These are phyloP conservation scores for Falco cherrug DNA, from an alignment of 2,797 vertebrate species.

Conservation along the genomic window DNA sequence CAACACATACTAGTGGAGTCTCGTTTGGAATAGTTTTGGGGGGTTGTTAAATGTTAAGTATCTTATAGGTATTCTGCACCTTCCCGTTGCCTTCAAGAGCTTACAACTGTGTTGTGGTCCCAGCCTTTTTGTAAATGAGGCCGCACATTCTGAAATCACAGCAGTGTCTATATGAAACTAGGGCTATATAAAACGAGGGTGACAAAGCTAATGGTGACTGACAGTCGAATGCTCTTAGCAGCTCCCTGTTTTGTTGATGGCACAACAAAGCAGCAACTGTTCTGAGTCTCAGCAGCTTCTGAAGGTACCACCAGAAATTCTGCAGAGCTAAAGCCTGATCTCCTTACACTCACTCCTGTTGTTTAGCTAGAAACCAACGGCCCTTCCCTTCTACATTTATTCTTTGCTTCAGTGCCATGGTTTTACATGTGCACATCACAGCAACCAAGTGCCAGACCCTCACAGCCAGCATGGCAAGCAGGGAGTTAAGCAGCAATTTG, in stretches of 20 bases:
- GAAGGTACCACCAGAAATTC: background rate
- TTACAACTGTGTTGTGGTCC: background rate
- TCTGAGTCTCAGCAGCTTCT: background rate
- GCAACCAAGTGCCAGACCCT: background rate
- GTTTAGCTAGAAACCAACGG: background rate
- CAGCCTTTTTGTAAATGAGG: background rate
- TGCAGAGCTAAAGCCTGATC: background rate
- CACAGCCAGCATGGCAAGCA: background rate
- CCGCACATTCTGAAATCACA: background rate
- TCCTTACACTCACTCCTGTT: background rate
- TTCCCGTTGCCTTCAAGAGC: background rate
- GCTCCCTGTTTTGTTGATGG: background rate
- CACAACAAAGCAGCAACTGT: constrained; percentile 15
- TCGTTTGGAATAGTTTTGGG: accelerated
- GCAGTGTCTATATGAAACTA: background rate
- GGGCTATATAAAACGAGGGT: background rate
- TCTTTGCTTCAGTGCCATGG: background rate
- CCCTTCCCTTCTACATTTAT: background rate
- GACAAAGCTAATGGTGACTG: constrained; percentile 3
- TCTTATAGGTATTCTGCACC: background rate
- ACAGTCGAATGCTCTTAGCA: background rate
- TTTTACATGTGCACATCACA: background rate
- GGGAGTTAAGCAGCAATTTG: background rate
- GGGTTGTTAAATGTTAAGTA: background rate
- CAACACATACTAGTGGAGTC: background rate